Base-by-base conservation (phyloP, 2,113 vertebrate species). In the Tragulus kanchil region DNA sequence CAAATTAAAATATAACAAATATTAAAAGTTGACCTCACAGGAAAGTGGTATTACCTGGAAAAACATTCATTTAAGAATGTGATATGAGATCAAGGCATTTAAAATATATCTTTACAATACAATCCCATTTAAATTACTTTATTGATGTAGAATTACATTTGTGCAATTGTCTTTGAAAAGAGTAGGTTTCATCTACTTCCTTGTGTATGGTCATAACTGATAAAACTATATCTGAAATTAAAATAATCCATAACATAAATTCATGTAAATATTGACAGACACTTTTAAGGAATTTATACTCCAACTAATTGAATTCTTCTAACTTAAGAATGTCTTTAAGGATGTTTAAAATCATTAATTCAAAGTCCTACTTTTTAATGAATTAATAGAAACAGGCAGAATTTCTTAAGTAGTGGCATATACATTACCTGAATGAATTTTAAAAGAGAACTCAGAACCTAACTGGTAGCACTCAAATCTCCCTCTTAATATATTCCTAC, bases 1-100 rank as follows among this genome's bases (percentile, higher is more conserved):
- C 45, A 75, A 92, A 96, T 69, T 65, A 93, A 82, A 97, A 59
- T 64, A 75, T 9, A 83, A 64, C n/a, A 12, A 56, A 31, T 23
- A 61, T 50, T 25, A 62, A 95, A 58, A 36, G 28, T 0, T 2
- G 4, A 42, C 21, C 5, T 42, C 64, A 45, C 52, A 50, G 62
- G 59, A 25, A 85, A 65, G 64, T n/a, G 31, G 14, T 6, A 16
- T 16, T 45, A 48, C 21, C 58, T 54, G 23, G 82, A 54, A 82
- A 48, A 78, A 21, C 5, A 77, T 89, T 69, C 31, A 67, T 61
- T 94, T 21, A 26, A 93, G 86, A 85, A 42, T 14, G 23, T 13
- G 61, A 48, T 11, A 26, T 10, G 61, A 64, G 21, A 71, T 17
- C 1, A 25, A 62, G 45, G 36, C 5, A 26, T 61, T 75, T 94